These are phyloP conservation scores for Hirudo medicinalis DNA, from an alignment of 1,140 invertebrate species.

Conservation along the genomic window DNA sequence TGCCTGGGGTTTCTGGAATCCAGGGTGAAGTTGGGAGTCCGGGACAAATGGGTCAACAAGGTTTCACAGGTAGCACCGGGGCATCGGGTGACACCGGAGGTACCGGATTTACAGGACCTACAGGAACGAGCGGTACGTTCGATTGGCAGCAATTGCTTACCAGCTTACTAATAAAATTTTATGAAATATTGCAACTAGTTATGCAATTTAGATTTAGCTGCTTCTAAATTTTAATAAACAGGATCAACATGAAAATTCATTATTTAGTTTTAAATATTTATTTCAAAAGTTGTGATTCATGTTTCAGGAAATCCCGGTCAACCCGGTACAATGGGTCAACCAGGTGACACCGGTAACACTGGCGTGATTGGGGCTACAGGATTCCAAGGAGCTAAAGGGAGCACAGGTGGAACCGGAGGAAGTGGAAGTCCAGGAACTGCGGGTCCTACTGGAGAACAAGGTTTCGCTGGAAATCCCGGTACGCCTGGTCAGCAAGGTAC, in stretches of 20 bases:
- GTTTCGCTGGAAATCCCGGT: constrained; percentile 13
- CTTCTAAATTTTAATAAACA: too few relatives aligned
- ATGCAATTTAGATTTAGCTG: too few relatives aligned
- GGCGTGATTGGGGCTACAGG: background rate
- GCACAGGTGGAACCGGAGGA: constrained; percentile 14
- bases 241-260: too few relatives aligned
- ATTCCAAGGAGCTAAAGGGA: background rate
- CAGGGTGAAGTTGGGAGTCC: constrained; percentile 17
- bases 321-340: background rate
- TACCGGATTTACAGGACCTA: background rate
- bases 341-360: background rate
- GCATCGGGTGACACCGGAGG: background rate
- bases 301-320: constrained; percentile 1
- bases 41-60: constrained; percentile 16
- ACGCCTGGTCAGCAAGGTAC: background rate
- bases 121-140: background rate
- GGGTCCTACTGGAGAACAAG: constrained; percentile 6
- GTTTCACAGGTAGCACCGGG: background rate
- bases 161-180: too few relatives aligned
- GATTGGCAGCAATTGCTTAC: too few relatives aligned
- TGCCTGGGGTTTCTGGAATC: background rate
- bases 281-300: background rate
- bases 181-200: too few relatives aligned
- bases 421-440: background rate
- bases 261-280: background rate